A percentile compares a stretch with the other conserved stretches of the same genome.
These are phyloP conservation scores for Herminia tarsipennalis DNA, from an alignment of 2,888 invertebrate genomes.

Conservation along the genomic window DNA sequence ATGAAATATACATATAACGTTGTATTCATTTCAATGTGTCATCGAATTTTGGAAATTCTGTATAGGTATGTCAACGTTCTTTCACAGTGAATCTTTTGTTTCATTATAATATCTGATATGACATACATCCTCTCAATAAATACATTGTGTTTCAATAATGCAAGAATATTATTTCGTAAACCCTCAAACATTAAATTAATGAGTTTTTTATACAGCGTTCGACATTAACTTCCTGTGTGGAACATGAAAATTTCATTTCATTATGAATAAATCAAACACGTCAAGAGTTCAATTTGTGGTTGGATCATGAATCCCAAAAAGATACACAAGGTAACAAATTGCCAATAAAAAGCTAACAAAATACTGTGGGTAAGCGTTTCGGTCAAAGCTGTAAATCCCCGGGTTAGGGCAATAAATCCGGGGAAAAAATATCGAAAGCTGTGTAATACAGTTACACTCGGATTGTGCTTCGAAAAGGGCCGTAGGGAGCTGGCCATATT, in stretches of 20 bases:
- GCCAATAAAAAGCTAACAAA: conserved; percentile 83
- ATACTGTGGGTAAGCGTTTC: conserved; percentile 79
- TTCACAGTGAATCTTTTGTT: too few species aligned
- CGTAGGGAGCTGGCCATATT: conserved; percentile 42
- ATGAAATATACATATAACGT: too few species aligned
- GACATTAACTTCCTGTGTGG: conserved; percentile 24
- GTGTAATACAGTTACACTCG: conserved; percentile 72
- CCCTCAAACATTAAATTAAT: conserved; percentile 10
- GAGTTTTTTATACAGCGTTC: conserved; percentile 19
- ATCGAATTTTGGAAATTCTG: too few species aligned
- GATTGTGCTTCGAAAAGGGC: conserved; percentile 47
- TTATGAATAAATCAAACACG: conserved; percentile 43
- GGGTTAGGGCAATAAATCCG: conserved; percentile 71
- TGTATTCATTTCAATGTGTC: too few species aligned
- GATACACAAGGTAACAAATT: conserved; percentile 82
- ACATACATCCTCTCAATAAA: background rate
- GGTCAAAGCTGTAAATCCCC: conserved; percentile 82
- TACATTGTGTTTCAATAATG: background rate
- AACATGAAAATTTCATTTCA: conserved; percentile 26
- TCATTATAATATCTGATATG: background rate
- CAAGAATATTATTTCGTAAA: background rate
- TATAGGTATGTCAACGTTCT: too few species aligned
- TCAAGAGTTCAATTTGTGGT: conserved; percentile 70
- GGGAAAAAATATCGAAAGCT: conserved; percentile 76
- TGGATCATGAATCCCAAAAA: conserved; percentile 71